Evolutionary conservation across 2,113 vertebrate species (phyloP).

Genomic region (Colistium nudipinnis): DNA sequence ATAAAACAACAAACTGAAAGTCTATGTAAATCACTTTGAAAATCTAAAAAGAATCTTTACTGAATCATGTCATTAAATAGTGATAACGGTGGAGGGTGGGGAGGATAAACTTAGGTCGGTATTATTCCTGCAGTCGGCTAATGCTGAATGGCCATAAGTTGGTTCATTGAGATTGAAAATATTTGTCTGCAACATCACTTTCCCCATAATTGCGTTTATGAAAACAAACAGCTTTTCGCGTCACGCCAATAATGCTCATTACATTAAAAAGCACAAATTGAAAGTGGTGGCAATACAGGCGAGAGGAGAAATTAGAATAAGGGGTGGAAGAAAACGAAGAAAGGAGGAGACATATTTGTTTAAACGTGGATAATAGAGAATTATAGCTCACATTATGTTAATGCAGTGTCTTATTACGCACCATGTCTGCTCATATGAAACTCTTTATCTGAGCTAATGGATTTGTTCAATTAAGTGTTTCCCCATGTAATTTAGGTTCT

Average conservation of each 20-base stretch:
- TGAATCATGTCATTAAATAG: too few species aligned
- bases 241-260: constrained; percentile 45
- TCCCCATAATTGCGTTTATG: constrained; percentile 47
- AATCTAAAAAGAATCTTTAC: too few species aligned
- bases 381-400: constrained; percentile 65
- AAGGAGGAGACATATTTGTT: constrained; percentile 15
- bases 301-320: background rate
- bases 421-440: constrained; percentile 53
- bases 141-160: constrained; percentile 44
- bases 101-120: constrained; percentile 36
- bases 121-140: constrained; percentile 9
- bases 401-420: constrained; percentile 43
- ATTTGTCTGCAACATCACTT: constrained; percentile 25
- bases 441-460: constrained; percentile 73
- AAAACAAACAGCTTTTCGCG: constrained; percentile 57
- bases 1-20: too few species aligned
- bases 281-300: constrained; percentile 38
- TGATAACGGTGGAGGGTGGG: constrained; percentile 8
- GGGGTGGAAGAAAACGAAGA: background rate
- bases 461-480: constrained; percentile 78
- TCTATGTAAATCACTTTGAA: too few species aligned
- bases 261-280: constrained; percentile 18
- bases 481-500: constrained; percentile 68
- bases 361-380: constrained; percentile 61
- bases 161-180: constrained; percentile 49